A percentile compares a stretch with the other conserved stretches of the same genome.
Conservation (phyloP, 1,140 invertebrate species). For the Propsilocerus akamusi region DNA sequence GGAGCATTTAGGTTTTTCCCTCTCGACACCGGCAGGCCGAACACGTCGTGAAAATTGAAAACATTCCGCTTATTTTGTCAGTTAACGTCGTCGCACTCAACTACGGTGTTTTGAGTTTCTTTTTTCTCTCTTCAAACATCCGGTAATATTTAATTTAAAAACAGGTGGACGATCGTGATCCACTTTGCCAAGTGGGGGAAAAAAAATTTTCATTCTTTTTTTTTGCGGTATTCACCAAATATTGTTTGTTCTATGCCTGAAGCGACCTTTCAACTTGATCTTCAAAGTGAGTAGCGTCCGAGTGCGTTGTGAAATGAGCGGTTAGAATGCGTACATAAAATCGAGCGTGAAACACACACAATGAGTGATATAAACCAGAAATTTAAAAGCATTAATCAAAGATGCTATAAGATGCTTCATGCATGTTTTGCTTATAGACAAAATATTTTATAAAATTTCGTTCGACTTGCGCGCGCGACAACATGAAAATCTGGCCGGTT, state of each 20-base stretch:
- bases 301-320: too few relatives aligned
- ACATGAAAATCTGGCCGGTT: background rate
- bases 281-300: background rate
- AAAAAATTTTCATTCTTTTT: too few relatives aligned
- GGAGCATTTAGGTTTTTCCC: too few relatives aligned
- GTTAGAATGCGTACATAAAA: too few relatives aligned
- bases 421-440: background rate
- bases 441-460: background rate
- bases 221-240: too few relatives aligned
- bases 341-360: too few relatives aligned
- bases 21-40: too few relatives aligned
- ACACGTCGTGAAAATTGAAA: too few relatives aligned
- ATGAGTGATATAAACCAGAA: background rate
- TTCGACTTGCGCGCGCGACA: too few relatives aligned
- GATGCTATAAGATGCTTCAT: background rate
- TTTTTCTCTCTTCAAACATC: too few relatives aligned
- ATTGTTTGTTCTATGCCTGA: background rate
- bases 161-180: constrained; percentile 2
- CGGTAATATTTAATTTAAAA: constrained; percentile 1
- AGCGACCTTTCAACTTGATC: constrained; percentile 2
- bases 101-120: background rate
- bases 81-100: too few relatives aligned
- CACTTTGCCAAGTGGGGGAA: background rate
- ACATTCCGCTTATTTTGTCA: too few relatives aligned
- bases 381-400: background rate